Base-by-base conservation (phyloP, 2,113 vertebrate species). In the Trematocara zebra region DNA sequence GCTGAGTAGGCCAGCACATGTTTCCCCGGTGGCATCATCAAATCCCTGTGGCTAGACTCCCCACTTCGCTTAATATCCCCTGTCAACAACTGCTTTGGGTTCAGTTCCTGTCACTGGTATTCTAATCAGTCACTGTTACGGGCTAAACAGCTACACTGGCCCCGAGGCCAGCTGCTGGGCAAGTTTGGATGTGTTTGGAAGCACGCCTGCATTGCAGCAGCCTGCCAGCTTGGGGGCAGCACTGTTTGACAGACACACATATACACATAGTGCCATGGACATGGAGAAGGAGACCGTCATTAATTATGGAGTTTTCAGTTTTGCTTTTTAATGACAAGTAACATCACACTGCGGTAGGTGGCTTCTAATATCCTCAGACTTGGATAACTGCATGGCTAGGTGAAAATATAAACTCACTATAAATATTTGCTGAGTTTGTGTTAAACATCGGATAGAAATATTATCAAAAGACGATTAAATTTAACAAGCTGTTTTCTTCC, bases 21-120 rank as follows among this genome's bases (percentile, higher is more conserved):
- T 92, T 92, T 92, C 88, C 90, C 93, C 35, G 47, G 87, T 93
- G 91, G 91, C 89, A 93, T 95, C 91, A 94, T 92, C 88, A 88
- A 90, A 91, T 91, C 93, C 91, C 88, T 12, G 42, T 53, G 86
- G 85, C 90, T 87, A 44, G 88, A 89, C 92, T 92, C 85, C 88
- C 87, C 90, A 94, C 92, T 92, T 93, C 79, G 84, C 93, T 64
- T 88, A 93, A 92, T 91, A 83, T 93, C 82, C 86, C 92, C 89
- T 95, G 94, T 96, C 94, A 94, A 93, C 93, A 94, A 94, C 90
- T 91, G 92, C 93, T 94, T 88, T 89, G 89, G 88, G 91, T 91
- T 89, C 90, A 86, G 69, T 81, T 92, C 89, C 90, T 72, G 81
- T 89, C 82, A 61, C 90, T 87, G 91, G 82, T 91, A 90, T 94